Base-by-base conservation (phyloP, 2,113 vertebrate species). In the Macroglossus sobrinus region DNA sequence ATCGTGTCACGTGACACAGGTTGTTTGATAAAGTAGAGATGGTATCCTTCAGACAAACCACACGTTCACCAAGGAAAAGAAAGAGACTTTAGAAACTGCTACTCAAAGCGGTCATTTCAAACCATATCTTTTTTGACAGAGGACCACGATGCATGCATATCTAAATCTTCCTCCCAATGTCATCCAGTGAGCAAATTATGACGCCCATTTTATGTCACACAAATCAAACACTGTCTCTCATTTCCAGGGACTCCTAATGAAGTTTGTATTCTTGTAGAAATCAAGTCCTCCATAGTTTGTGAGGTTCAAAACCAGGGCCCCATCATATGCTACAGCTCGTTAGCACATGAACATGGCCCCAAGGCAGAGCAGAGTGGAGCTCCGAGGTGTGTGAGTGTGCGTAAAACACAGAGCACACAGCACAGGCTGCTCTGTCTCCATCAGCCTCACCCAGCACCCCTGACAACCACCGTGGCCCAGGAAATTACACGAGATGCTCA, bases 111-210 rank as follows among this genome's bases (percentile, higher is more conserved):
- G 81, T 63, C 12, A 74, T 28, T 72, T 79, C 55, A 69, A 78
- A 5, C 22, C 55, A 86, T 21, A 69, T 53, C 38, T 19, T 72
- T 82, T 68, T 35, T 57, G 45, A 50, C 26, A 64, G 24, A 94
- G 24, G 90, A 57, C 61, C 15, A 45, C n/a, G 71, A 55, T 9
- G 14, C 22, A 35, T 28, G 19, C 61, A 22, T 72, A 61, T 69
- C 79, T 57, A 68, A 89, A 63, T 59, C 19, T 75, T n/a, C 72
- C 45, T 72, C 19, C 33, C 45, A 79, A 63, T 75, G 86, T 91
- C 59, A 91, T 35, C 8, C 63, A 91, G 33, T 47, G 13, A 72
- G 19, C 26, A 80, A 61, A 85, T 72, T 35, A 92, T 35, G 57
- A 5, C 40, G 19, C 45, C 38, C 35, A 40, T 35, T 40, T 81